phyloP scores from a whole-genome alignment of 2,797 vertebrate species.

The Gadopsis bispinosus region DNA sequence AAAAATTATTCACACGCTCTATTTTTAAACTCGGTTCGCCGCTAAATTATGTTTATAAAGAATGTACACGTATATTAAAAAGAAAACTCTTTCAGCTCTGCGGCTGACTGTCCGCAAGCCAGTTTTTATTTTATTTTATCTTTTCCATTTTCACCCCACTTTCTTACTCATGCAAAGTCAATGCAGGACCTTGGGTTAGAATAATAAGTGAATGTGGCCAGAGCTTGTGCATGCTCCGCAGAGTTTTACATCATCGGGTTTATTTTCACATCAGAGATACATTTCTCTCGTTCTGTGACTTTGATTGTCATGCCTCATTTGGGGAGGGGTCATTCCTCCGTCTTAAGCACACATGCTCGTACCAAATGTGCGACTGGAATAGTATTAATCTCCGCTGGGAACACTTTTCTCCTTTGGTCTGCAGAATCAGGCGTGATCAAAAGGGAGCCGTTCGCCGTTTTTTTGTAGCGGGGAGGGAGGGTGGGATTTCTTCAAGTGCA shows the following conservation, averaged over 20 bases:
- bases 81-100: constrained; percentile 54
- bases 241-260: constrained; percentile 72
- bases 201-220: constrained; percentile 73
- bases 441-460: constrained; percentile 42
- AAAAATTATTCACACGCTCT: constrained; percentile 71
- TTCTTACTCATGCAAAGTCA: constrained; percentile 60
- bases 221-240: constrained; percentile 47
- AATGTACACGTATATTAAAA: constrained; percentile 68
- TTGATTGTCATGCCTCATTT: constrained; percentile 82
- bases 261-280: constrained; percentile 75
- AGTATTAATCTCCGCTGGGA: constrained; percentile 45
- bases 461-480: neutral
- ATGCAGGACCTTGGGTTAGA: constrained; percentile 62
- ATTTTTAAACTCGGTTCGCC: constrained; percentile 66
- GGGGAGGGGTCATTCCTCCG: constrained; percentile 57
- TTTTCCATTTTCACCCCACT: constrained; percentile 15
- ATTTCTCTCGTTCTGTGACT: constrained; percentile 76
- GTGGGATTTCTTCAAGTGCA: constrained; percentile 40
- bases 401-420: constrained; percentile 42
- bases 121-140: neutral
- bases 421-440: constrained; percentile 55
- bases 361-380: constrained; percentile 58
- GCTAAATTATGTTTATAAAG: constrained; percentile 62
- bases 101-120: constrained; percentile 47
- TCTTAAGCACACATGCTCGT: constrained; percentile 56